Evolutionary conservation across 2,113 vertebrate species (phyloP), one percentile per base, ranked within the genome.

Genomic region (Salvelinus sp.): DNA sequence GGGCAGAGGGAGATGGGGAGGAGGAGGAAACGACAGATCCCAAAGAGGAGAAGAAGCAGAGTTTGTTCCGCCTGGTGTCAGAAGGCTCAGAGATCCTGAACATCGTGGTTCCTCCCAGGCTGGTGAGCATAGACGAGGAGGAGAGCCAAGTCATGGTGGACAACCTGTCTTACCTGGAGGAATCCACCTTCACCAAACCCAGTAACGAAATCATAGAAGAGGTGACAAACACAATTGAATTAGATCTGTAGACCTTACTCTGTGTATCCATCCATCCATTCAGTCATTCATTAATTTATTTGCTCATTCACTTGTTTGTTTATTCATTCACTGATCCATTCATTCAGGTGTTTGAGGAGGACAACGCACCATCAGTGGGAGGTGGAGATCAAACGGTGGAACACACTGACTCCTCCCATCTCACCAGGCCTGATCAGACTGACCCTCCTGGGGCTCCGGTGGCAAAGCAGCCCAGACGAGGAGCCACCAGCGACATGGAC

Each of bases 61-160:
- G 88, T 48, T 81, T 95, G 14, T 97, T 97, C 82, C 91, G 93
- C 44, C 94, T 97, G 0, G 95, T 98, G 81, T 96, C 95, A 4
- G 97, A 98, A 85, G 95, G 96, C 64, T 97, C 94, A 33, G 96
- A 98, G 87, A 98, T 97, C 90, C 81, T 96, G 57, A 98, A 98
- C 86, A 96, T 98, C 85, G 87, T 98, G 73, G 94, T 94, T 69
- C 94, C 96, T 22, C 91, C 88, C 3, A 89, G 93, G 83, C 82
- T 96, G 84, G 92, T 85, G 50, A 94, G 94, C 0, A 90, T 95
- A 80, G 97, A 98, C 74, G 94, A 96, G 87, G 96, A 98, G 84
- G 96, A 95, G 89, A 96, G 96, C 84, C 92, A 90, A 71, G 88
- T 90, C 69, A 93, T 97, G 93, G 89, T 84, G 79, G 96, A 97